Conservation (phyloP, 2,888 invertebrate genomes). For the Amphimallon solstitiale region DNA sequence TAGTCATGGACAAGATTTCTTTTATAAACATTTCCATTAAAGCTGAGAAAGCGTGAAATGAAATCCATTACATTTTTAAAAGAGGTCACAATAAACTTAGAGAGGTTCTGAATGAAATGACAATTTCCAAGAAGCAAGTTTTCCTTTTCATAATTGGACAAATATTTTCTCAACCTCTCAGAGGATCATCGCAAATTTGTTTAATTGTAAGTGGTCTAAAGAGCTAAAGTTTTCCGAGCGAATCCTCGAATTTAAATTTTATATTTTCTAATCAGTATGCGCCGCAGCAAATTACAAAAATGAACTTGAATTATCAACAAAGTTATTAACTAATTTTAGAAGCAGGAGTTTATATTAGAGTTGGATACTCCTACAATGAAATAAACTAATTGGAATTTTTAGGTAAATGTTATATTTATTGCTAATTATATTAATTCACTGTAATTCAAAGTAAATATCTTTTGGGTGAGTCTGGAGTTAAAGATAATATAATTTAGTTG, state of each 20-base stretch:
- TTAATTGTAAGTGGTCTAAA: conserved; percentile 4
- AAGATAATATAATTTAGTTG: no score
- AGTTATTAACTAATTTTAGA: not conserved
- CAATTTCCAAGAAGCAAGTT: not conserved
- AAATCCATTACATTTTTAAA: not conserved
- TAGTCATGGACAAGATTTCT: no score
- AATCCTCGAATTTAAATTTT: conserved; percentile 5
- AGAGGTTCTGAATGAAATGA: not conserved
- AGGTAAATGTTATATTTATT: no score
- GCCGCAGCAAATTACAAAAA: conserved; percentile 5
- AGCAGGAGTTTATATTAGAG: not conserved
- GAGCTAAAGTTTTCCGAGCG: not conserved
- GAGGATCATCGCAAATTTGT: conserved; percentile 1
- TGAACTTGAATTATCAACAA: not conserved
- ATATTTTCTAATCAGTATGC: conserved; percentile 3
- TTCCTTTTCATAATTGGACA: conserved; percentile 8
- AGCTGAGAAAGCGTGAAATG: no score
- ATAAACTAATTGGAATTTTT: conserved; percentile 10
- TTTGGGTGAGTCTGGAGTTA: no score
- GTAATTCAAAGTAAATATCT: no score
- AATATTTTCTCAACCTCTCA: not conserved
- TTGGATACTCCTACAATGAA: not conserved
- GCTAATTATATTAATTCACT: no score
- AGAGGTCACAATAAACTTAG: not conserved
- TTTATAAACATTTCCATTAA: no score